A percentile compares a stretch with the other conserved stretches of the same genome.
These are phyloP conservation scores for Silurus asotus DNA, from an alignment of 2,113 vertebrate species.

Conservation along the genomic window DNA sequence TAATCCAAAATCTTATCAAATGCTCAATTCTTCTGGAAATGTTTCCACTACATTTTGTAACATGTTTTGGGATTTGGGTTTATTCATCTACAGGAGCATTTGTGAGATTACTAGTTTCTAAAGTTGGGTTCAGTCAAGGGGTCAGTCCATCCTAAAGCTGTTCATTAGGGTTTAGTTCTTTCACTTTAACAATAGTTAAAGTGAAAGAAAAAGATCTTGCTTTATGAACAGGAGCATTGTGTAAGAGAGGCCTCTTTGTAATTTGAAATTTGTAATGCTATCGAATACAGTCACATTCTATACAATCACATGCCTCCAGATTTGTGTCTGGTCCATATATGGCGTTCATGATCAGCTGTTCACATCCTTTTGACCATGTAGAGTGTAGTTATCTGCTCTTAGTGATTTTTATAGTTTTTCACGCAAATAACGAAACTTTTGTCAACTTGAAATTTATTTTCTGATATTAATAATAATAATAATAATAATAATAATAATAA, in stretches of 20 bases:
- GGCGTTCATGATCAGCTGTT: background rate
- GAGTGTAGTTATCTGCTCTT: background rate
- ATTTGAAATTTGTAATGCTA: too few species aligned
- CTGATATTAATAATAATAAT: too few species aligned
- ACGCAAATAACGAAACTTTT: background rate
- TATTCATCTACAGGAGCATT: background rate
- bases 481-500: too few species aligned
- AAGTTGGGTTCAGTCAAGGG: background rate
- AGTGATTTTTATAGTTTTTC: background rate
- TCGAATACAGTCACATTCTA: too few species aligned
- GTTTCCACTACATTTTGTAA: background rate
- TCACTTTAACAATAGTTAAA: background rate
- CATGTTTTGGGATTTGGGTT: background rate
- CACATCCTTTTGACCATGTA: background rate
- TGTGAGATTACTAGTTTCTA: background rate
- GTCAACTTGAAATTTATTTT: too few species aligned
- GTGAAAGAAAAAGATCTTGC: too few species aligned
- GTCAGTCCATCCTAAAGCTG: background rate
- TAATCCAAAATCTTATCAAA: background rate
- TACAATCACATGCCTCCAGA: too few species aligned
- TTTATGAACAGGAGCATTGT: too few species aligned
- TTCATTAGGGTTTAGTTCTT: background rate
- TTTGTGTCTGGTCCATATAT: background rate
- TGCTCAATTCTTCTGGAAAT: background rate
- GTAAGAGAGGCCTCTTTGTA: too few species aligned